Evolutionary conservation across 2,888 invertebrate genomes (phyloP).

Genomic region (Helleia helle): DNA sequence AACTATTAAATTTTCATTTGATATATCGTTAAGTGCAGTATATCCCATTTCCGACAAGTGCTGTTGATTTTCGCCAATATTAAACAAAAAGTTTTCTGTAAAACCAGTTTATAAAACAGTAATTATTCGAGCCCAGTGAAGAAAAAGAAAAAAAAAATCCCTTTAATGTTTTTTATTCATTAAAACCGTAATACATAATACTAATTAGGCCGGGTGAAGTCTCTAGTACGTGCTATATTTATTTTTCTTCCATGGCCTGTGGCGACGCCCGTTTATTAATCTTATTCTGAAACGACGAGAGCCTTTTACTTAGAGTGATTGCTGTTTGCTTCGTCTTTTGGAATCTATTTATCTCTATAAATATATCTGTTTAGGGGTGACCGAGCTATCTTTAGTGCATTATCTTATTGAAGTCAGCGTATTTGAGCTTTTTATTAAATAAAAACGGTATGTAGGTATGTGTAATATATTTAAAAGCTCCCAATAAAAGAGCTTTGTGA

Average conservation of each 20-base stretch:
- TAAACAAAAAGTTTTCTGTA: too few relatives aligned
- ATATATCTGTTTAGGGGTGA: not conserved
- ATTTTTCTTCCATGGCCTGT: slow-evolving; percentile 2
- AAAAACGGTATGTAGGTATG: too few relatives aligned
- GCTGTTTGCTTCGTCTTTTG: slow-evolving; percentile 7
- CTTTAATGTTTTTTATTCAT: not conserved
- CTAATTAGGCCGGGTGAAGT: not conserved
- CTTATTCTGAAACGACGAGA: slow-evolving; percentile 3
- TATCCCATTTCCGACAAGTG: too few relatives aligned
- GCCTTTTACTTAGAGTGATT: slow-evolving; percentile 9
- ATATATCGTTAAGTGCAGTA: too few relatives aligned
- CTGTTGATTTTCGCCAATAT: not conserved
- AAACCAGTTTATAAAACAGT: too few relatives aligned
- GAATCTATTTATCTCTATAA: not conserved
- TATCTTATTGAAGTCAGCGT: not conserved
- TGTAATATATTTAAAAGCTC: too few relatives aligned
- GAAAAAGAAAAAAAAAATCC: not conserved
- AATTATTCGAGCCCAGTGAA: too few relatives aligned
- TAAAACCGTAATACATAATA: slow-evolving; percentile 3
- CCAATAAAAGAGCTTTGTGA: too few relatives aligned
- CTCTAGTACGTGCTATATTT: slow-evolving; percentile 6
- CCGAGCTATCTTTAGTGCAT: not conserved
- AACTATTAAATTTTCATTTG: too few relatives aligned
- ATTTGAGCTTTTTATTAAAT: too few relatives aligned
- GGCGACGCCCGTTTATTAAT: slow-evolving; percentile 7